A percentile compares a stretch with the other conserved stretches of the same genome.
Conservation (phyloP, 2,888 invertebrate species). For the Drosophila aldrichi region DNA sequence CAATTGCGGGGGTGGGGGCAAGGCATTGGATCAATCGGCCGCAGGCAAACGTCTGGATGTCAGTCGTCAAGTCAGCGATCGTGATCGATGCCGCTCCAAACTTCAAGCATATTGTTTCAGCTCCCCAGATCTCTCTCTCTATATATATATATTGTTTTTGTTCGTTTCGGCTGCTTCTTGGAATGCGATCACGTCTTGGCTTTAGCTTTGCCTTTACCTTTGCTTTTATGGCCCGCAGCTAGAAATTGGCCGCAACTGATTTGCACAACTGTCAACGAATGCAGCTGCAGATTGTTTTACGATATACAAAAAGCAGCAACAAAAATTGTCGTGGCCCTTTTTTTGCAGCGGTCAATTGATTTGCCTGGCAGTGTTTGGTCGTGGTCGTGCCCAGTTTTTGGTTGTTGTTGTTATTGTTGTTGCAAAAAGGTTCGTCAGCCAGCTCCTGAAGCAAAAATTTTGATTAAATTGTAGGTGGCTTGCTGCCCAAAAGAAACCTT, state of each 20-base stretch:
- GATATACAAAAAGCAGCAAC: constrained; percentile 16
- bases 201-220: constrained; percentile 3
- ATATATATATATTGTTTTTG: not conserved
- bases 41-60: constrained; percentile 61
- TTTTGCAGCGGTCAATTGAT: constrained; percentile 57
- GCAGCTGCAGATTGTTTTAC: constrained; percentile 60
- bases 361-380: constrained; percentile 56
- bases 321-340: constrained; percentile 56
- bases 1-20: not conserved
- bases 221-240: constrained; percentile 53
- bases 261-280: constrained; percentile 73
- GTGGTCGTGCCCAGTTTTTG: constrained; percentile 47
- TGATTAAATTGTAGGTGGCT: constrained; percentile 58
- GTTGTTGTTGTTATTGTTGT: too few relatives aligned
- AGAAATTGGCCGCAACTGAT: constrained; percentile 66
- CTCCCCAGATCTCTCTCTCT: too few relatives aligned
- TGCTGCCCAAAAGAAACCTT: constrained; percentile 4
- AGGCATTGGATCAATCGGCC: constrained; percentile 9
- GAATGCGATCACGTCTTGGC: constrained; percentile 71
- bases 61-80: constrained; percentile 68
- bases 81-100: constrained; percentile 73
- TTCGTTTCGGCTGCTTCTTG: constrained; percentile 51
- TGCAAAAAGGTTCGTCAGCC: constrained; percentile 46
- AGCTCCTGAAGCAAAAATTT: constrained; percentile 56
- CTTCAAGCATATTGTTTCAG: constrained; percentile 44